Evolutionary conservation across 2,888 invertebrate genomes (phyloP).

Genomic region (Thyatira batis): DNA sequence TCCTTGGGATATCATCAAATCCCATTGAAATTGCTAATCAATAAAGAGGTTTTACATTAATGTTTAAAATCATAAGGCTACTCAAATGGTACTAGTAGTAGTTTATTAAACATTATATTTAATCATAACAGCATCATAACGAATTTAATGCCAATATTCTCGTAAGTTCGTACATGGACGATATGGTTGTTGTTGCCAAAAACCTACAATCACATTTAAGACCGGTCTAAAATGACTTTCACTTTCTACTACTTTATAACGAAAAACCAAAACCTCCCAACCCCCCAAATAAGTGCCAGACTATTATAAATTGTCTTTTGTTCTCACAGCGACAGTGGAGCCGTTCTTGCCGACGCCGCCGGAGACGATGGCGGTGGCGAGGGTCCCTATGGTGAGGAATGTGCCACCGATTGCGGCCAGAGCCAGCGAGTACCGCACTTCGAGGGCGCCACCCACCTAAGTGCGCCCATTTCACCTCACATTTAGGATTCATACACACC

Average conservation of each 20-base stretch:
- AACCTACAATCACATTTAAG: neutral
- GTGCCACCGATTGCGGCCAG: constrained; percentile 88
- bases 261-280: neutral
- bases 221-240: too few species aligned
- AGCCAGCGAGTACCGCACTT: constrained; percentile 89
- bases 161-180: neutral
- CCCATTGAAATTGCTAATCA: neutral
- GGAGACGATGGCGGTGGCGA: constrained; percentile 89
- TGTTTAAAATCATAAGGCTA: neutral
- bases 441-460: constrained; percentile 80
- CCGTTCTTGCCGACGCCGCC: constrained; percentile 99
- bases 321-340: constrained; percentile 98
- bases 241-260: neutral
- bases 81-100: neutral
- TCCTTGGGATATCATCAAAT: neutral
- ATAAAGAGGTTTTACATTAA: neutral
- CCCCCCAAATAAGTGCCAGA: constrained; percentile 9
- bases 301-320: constrained; percentile 17
- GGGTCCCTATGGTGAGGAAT: constrained; percentile 87
- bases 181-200: neutral
- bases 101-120: neutral
- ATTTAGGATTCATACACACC: constrained; percentile 3
- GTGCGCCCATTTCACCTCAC: constrained; percentile 26
- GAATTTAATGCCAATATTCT: neutral
- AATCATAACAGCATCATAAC: neutral